Percentiles rank a stretch among this genome's conserved stretches.
phyloP scores from a whole-genome alignment of 2,113 vertebrate genomes.

The Murina feae region DNA sequence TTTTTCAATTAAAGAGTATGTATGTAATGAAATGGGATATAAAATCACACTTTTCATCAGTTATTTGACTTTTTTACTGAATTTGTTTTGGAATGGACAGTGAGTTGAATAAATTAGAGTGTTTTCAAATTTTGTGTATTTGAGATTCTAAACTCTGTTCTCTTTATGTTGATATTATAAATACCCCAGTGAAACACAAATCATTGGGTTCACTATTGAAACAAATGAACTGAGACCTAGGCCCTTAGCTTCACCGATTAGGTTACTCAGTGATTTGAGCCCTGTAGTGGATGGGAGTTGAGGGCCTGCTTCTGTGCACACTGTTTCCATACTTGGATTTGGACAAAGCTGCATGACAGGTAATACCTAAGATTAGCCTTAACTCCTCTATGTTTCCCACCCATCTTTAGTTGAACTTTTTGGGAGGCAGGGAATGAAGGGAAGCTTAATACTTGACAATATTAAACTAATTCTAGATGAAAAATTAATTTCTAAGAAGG shows the following conservation, averaged over 20 bases:
- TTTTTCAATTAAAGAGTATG: not conserved
- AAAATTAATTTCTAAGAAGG: not conserved
- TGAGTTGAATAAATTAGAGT: not conserved
- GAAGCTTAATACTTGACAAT: not conserved
- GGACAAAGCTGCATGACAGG: not conserved
- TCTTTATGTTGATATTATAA: not conserved
- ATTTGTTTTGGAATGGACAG: not conserved
- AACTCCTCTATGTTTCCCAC: not conserved
- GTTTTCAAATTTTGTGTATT: conserved; percentile 38
- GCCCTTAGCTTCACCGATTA: not conserved
- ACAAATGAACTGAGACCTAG: not conserved
- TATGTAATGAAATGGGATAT: not conserved
- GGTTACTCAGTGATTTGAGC: not conserved
- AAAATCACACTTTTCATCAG: not conserved
- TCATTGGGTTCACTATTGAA: not conserved
- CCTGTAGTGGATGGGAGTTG: not conserved
- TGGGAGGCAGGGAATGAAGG: not conserved
- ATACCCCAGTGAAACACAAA: not conserved
- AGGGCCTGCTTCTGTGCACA: not conserved
- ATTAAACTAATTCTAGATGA: not conserved
- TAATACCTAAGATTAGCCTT: not conserved
- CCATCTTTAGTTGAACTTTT: not conserved
- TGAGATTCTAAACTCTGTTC: conserved; percentile 17
- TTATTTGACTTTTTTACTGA: not conserved
- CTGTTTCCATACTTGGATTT: not conserved